Base-by-base conservation (phyloP, 2,888 invertebrate genomes). In the Epinotia brunnichana region DNA sequence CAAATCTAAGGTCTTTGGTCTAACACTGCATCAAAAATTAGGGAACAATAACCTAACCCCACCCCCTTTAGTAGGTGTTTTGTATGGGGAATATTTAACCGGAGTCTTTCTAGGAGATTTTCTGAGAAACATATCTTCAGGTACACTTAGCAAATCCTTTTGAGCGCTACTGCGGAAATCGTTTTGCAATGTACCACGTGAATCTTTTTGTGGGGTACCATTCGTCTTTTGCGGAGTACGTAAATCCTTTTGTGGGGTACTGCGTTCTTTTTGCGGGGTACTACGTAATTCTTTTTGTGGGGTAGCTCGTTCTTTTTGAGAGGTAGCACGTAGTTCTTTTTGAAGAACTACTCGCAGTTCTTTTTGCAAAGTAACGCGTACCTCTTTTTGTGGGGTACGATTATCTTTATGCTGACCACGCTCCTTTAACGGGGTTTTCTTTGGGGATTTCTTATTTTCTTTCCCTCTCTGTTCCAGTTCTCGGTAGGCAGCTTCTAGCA, bases 401-500 rank as follows among this genome's bases (percentile, higher is more conserved):
- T 15, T 48, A 2, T 13, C 48, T 5, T 48, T 48, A n/a, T 7
- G n/a, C n/a, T 7, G 48, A n/a, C 4, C 3, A 56, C 61, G 44
- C 44, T 71, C 71, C 54, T 71, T 71, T 19, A 66, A 17, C 13
- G 71, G 60, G 35, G 9, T 61, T 57, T 74, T 75, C 51, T 62
- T 70, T 57, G 73, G 9, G 9, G 62, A 41, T 67, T 67, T 29
- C 48, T 74, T 79, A 29, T 82, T 77, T 4, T 76, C 57, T 56
- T 80, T 77, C 64, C 87, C 82, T 3, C 85, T 24, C 4, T 82
- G 82, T 64, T 76, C 81, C 0, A 89, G 69, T 71, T 92, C 91
- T 74, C 83, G 85, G 71, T 89, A 88, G 0, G 95, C 94, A 11
- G 86, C 81, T 74, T 92, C 88, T 19, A 95, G 78, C 83, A 95